Percentiles rank a stretch among this genome's conserved stretches.
These are phyloP conservation scores for Camelus dromedarius DNA, from an alignment of 2,113 vertebrate genomes.

Conservation along the genomic window DNA sequence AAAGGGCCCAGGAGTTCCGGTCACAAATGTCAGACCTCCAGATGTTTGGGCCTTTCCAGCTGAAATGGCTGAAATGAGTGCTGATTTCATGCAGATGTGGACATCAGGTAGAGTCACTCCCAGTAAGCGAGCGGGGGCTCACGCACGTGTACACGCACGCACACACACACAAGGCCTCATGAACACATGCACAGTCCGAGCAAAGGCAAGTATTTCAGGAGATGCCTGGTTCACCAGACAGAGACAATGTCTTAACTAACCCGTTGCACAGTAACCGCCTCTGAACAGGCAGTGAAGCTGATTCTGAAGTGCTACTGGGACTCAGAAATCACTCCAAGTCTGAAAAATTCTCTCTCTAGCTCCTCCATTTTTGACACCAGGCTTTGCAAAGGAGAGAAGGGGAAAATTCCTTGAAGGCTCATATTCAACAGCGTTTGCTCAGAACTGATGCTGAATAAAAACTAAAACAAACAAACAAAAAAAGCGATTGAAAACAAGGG, in stretches of 20 bases:
- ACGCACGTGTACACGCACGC: too few relatives aligned
- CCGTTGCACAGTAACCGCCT: background rate
- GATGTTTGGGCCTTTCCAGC: constrained; percentile 2
- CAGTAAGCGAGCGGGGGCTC: background rate
- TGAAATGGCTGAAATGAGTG: background rate
- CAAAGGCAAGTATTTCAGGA: background rate
- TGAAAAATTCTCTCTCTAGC: background rate
- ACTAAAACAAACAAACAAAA: background rate
- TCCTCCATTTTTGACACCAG: background rate
- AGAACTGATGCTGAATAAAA: background rate
- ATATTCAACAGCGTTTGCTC: background rate
- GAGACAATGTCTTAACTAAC: background rate
- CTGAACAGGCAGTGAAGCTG: background rate
- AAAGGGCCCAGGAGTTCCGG: background rate
- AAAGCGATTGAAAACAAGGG: background rate
- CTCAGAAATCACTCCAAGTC: background rate
- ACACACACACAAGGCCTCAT: background rate
- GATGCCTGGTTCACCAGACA: background rate
- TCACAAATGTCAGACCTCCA: constrained; percentile 51
- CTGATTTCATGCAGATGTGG: constrained; percentile 48
- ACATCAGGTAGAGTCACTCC: background rate
- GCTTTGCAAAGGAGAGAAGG: background rate
- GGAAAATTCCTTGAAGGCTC: background rate
- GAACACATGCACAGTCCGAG: background rate
- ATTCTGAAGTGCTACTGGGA: background rate